Percentiles rank a stretch among this genome's conserved stretches.
Evolutionary conservation across 2,113 vertebrate species (phyloP).

Genomic region (Entelurus aequoreus): DNA sequence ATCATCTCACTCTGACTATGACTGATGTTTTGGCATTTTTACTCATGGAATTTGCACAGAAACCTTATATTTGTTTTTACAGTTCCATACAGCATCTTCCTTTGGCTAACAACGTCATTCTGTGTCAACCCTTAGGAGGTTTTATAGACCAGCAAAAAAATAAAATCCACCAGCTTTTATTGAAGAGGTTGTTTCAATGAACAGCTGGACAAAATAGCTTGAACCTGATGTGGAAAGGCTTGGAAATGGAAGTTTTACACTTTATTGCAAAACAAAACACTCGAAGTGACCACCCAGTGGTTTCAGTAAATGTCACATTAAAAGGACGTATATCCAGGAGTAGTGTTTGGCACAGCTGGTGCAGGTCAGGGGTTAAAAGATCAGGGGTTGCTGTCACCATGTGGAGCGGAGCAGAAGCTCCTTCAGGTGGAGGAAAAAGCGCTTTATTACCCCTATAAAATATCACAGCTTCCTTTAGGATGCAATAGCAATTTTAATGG

Average conservation of each 20-base stretch:
- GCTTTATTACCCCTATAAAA: constrained; percentile 52
- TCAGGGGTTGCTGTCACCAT: constrained; percentile 40
- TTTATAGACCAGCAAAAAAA: constrained; percentile 60
- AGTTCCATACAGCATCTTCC: constrained; percentile 47
- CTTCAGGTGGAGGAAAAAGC: constrained; percentile 26
- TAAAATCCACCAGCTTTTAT: constrained; percentile 43
- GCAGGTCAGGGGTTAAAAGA: constrained; percentile 38
- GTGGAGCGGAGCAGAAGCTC: constrained; percentile 45
- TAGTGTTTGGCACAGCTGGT: constrained; percentile 36
- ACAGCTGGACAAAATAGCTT: constrained; percentile 24
- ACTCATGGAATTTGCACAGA: constrained; percentile 50
- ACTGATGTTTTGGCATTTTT: constrained; percentile 67
- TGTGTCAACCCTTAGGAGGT: constrained; percentile 48
- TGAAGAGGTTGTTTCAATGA: constrained; percentile 36
- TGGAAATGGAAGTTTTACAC: constrained; percentile 43
- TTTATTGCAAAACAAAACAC: constrained; percentile 38
- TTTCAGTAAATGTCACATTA: constrained; percentile 44
- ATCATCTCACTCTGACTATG: constrained; percentile 49
- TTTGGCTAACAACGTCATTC: constrained; percentile 34
- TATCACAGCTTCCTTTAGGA: constrained; percentile 42
- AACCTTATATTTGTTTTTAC: constrained; percentile 63
- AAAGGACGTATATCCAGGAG: constrained; percentile 23
- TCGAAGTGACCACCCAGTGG: constrained; percentile 33
- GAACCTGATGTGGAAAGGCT: constrained; percentile 33
- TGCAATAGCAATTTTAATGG: constrained; percentile 30